Conservation (phyloP, 2,888 invertebrate species). For the Deroplatys truncata region DNA sequence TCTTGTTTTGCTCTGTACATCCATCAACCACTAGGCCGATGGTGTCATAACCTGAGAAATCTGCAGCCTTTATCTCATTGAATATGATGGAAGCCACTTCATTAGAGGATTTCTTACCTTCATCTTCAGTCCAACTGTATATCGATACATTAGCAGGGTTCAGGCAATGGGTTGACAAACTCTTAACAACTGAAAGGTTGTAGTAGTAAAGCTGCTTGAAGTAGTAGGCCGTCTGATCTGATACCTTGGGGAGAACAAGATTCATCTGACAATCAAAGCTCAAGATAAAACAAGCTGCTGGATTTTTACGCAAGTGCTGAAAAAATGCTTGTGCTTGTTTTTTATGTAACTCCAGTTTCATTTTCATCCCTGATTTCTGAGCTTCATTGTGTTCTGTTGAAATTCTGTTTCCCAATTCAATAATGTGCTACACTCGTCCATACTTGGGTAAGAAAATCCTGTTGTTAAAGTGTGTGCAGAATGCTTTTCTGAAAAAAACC, state of each 20-base stretch:
- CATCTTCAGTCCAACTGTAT: too few relatives aligned
- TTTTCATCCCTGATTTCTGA: background rate
- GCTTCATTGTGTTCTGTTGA: background rate
- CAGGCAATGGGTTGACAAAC: background rate
- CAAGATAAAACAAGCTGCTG: background rate
- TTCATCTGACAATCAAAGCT: background rate
- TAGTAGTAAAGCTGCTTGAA: background rate
- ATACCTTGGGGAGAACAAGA: too few relatives aligned
- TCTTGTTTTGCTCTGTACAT: background rate
- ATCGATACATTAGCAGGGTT: background rate
- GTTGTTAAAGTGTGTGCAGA: background rate
- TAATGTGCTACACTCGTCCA: background rate
- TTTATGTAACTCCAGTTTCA: too few relatives aligned
- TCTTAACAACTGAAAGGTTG: background rate
- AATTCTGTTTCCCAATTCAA: background rate
- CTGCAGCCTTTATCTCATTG: too few relatives aligned
- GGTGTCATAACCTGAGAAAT: background rate
- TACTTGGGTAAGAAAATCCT: background rate
- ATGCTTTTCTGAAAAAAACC: background rate
- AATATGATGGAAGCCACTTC: too few relatives aligned
- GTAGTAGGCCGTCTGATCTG: background rate
- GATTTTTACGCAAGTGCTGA: too few relatives aligned
- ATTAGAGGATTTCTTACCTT: too few relatives aligned
- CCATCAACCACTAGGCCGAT: background rate
- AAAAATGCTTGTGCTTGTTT: too few relatives aligned